These are phyloP conservation scores for Oscheius myriophilus DNA, from an alignment of 2,888 invertebrate species.

Conservation along the genomic window DNA sequence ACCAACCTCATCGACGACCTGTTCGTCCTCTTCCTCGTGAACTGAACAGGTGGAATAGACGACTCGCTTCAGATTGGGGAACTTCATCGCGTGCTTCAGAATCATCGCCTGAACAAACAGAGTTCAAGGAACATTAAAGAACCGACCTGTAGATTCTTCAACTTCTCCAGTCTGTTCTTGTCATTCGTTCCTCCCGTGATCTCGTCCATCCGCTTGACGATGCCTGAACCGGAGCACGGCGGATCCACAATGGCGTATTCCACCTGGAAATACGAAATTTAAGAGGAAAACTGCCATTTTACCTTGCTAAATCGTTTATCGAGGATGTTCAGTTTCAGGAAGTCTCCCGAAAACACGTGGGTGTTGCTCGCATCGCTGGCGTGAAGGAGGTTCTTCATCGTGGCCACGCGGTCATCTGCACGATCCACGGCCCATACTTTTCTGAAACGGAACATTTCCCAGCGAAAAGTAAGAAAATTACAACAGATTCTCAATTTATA, in stretches of 20 bases:
- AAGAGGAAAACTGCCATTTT: neutral
- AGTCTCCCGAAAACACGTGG: slow-evolving; percentile 79
- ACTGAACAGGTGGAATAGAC: slow-evolving; percentile 97
- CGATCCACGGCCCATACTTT: slow-evolving; percentile 85
- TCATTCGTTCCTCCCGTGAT: slow-evolving; percentile 53
- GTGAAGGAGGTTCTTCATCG: slow-evolving; percentile 78
- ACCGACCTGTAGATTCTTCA: slow-evolving; percentile 67
- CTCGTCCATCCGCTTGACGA: slow-evolving; percentile 64
- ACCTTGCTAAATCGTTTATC: slow-evolving; percentile 71
- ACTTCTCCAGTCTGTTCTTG: slow-evolving; percentile 55
- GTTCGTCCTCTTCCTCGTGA: slow-evolving; percentile 89
- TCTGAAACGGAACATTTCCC: slow-evolving; percentile 3
- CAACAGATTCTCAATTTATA: no score
- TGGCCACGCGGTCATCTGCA: slow-evolving; percentile 78
- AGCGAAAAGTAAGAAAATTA: no score
- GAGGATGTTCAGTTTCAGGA: slow-evolving; percentile 78
- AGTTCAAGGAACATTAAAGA: neutral
- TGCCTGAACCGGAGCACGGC: slow-evolving; percentile 93
- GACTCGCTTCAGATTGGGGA: slow-evolving; percentile 84
- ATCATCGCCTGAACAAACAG: slow-evolving; percentile 81
- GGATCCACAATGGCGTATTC: slow-evolving; percentile 95
- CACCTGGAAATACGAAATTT: slow-evolving; percentile 74
- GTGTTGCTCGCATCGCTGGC: slow-evolving; percentile 80
- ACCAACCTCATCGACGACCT: slow-evolving; percentile 82
- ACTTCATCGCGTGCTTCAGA: slow-evolving; percentile 84